Percentiles rank a stretch among this genome's conserved stretches.
These are phyloP conservation scores for Theodoxus fluviatilis DNA, from an alignment of 2,888 invertebrate species.

Conservation along the genomic window DNA sequence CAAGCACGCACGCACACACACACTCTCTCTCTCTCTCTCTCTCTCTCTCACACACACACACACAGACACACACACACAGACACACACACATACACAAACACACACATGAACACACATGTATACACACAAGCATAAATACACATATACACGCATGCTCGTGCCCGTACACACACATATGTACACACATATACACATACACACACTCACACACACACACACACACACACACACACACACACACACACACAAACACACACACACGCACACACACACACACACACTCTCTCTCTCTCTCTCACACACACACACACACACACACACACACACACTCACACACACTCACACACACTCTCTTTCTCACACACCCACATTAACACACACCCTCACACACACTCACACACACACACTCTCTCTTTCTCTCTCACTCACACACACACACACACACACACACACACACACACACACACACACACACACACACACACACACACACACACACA, in stretches of 20 bases:
- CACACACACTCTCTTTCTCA: neutral
- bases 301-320: constrained; percentile 19
- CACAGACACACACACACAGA: constrained; percentile 1
- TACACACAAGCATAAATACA: neutral
- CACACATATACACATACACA: constrained; percentile 6
- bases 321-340: constrained; percentile 10
- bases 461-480: constrained; percentile 16
- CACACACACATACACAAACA: neutral
- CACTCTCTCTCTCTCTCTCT: neutral
- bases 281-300: too few species aligned
- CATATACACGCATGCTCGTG: neutral
- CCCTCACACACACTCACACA: constrained; percentile 11
- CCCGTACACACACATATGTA: neutral
- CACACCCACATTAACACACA: neutral
- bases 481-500: neutral
- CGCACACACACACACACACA: constrained; percentile 7
- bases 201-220: neutral
- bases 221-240: neutral
- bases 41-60: neutral
- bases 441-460: constrained; percentile 4
- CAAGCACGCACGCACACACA: constrained; percentile 4
- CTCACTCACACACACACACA: constrained; percentile 6
- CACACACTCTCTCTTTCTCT: neutral
- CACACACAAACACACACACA: constrained; percentile 4
- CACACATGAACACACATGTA: neutral